Conservation (phyloP, 2,888 invertebrate genomes). For the Meganola albula region DNA sequence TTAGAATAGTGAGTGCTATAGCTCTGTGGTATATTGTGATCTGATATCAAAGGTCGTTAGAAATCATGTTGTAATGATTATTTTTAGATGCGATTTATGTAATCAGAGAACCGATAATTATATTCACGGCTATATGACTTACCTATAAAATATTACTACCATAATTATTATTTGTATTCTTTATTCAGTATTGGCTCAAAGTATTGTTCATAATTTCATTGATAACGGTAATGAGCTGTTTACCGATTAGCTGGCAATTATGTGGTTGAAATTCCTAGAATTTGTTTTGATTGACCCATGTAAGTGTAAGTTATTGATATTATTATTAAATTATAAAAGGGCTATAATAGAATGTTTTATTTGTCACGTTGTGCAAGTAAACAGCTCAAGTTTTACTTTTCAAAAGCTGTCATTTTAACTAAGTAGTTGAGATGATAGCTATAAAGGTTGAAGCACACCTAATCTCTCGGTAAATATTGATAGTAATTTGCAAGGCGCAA, state of each 20-base stretch:
- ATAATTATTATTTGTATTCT: constrained; percentile 33
- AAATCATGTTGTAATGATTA: constrained; percentile 29
- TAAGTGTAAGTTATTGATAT: constrained; percentile 20
- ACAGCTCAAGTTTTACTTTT: constrained; percentile 25
- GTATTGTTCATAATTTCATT: constrained; percentile 48
- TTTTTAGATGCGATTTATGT: constrained; percentile 30
- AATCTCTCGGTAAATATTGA: no score
- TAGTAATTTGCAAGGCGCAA: no score
- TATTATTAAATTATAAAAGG: constrained; percentile 25
- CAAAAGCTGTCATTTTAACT: constrained; percentile 21
- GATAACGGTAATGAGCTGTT: constrained; percentile 24
- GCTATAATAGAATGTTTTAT: constrained; percentile 20
- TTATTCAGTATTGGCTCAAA: constrained; percentile 69
- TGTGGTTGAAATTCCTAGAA: constrained; percentile 17
- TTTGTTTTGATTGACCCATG: constrained; percentile 26
- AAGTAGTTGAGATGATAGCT: constrained; percentile 24
- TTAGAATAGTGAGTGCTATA: no score
- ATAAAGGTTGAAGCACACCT: no score
- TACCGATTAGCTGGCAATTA: constrained; percentile 16
- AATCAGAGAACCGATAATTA: constrained; percentile 20
- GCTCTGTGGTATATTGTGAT: constrained; percentile 23
- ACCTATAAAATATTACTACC: constrained; percentile 17
- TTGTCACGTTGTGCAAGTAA: constrained; percentile 19
- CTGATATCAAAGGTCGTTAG: constrained; percentile 12
- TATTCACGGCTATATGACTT: constrained; percentile 17